Base-by-base conservation (phyloP, 2,888 invertebrate species). In the Cryptocephalus primarius region DNA sequence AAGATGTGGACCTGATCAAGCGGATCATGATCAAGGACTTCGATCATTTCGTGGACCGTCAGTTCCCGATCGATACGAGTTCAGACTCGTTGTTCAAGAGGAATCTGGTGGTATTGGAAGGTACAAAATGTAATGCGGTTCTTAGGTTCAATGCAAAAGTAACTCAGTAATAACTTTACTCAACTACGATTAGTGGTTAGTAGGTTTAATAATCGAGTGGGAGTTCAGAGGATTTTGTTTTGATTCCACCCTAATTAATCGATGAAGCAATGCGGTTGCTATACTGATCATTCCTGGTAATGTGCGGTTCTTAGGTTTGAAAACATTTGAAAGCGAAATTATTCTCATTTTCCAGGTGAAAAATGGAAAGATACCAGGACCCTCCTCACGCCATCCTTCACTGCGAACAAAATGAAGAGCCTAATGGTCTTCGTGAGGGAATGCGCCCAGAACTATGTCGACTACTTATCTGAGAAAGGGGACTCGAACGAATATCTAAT, bases 1-100 rank as follows among this genome's bases (percentile, higher is more conserved):
- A 58, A 8, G 67, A 68, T 47, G 60, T 64, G 0, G 62, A 68
- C 2, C 39, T 69, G 11, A 61, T 70, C 11, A 66, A 60, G 43
- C 54, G 60, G 6, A 43, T 67, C 8, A 53, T 52, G 2, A 52
- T 60, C 10, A 59, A 59, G 45, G 52, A 56, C 40, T 60, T 60
- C 43, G 60, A 60, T 32, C 47, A 52, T 43, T 62, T 64, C 48
- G 43, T 52, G 10, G 59, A 66, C 45, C 65, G 60, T 46, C 50
- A 51, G n/a, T 41, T 43, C 6, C 53, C 61, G 11, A 43, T 57
- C n/a, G 33, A 50, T 11, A 54, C 49, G 39, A 43, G 54, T 6
- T 34, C 43, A n/a, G 65, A 65, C 43, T 58, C 61, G 1, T 39
- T 64, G 0, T 57, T 62, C n/a, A 58, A 52, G 4, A 48, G 40